A percentile compares a stretch with the other conserved stretches of the same genome.
Evolutionary conservation across 2,797 vertebrate species (phyloP).

Genomic region (Falco novaeseelandiae): DNA sequence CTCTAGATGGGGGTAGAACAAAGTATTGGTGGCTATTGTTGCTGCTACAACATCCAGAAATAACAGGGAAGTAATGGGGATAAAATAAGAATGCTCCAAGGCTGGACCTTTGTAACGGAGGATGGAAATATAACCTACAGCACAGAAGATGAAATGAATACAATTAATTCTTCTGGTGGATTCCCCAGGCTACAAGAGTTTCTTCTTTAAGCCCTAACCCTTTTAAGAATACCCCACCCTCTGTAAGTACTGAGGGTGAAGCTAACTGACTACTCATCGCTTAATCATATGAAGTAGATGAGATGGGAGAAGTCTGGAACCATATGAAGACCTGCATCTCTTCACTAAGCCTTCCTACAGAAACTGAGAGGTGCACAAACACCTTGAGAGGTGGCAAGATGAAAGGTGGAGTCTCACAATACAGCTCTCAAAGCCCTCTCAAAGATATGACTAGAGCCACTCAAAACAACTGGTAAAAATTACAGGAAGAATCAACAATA

Average conservation of each 20-base stretch:
- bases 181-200: neutral
- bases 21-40: neutral
- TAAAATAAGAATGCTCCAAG: neutral
- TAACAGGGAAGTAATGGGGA: neutral
- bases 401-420: neutral
- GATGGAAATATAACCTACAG: neutral
- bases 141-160: neutral
- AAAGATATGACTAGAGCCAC: neutral
- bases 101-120: neutral
- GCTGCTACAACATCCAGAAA: neutral
- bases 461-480: neutral
- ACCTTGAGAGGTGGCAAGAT: neutral
- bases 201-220: conserved; percentile 16
- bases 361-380: neutral
- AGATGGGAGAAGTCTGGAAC: neutral
- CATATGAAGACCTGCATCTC: neutral
- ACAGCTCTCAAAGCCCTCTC: conserved; percentile 5
- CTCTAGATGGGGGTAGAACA: neutral
- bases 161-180: neutral
- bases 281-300: neutral
- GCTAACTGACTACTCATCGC: neutral
- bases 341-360: neutral
- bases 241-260: neutral
- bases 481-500: neutral
- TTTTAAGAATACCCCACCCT: neutral